phyloP scores from a whole-genome alignment of 2,888 invertebrate genomes.

The Cyclophora albipunctata region DNA sequence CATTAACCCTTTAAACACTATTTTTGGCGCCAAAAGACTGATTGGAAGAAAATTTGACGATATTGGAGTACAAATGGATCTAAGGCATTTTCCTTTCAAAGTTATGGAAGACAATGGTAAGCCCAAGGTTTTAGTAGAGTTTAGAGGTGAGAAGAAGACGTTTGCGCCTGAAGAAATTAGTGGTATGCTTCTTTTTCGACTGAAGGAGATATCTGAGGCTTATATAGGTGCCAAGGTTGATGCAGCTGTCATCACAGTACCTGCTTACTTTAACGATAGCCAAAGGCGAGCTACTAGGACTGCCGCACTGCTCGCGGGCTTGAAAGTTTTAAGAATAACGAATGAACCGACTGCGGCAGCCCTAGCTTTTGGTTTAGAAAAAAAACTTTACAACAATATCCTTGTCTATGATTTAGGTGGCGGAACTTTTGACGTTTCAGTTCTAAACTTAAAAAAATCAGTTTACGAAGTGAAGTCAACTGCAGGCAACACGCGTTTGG shows the following conservation, averaged over 20 bases:
- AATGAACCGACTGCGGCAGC: slow-evolving; percentile 59
- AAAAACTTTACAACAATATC: slow-evolving; percentile 35
- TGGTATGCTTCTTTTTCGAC: slow-evolving; percentile 49
- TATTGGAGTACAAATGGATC: slow-evolving; percentile 44
- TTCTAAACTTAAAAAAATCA: slow-evolving; percentile 37
- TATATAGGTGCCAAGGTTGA: slow-evolving; percentile 40
- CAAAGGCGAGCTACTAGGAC: slow-evolving; percentile 49
- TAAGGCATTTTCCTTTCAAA: slow-evolving; percentile 45
- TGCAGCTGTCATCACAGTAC: slow-evolving; percentile 55
- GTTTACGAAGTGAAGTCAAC: slow-evolving; percentile 49
- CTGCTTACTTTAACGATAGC: slow-evolving; percentile 51
- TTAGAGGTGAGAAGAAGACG: slow-evolving; percentile 34
- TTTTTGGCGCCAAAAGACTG: slow-evolving; percentile 50
- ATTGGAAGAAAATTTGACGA: slow-evolving; percentile 52
- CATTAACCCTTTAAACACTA: slow-evolving; percentile 44
- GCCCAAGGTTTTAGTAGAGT: slow-evolving; percentile 43
- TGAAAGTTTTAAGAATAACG: slow-evolving; percentile 45
- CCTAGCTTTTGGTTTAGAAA: slow-evolving; percentile 45
- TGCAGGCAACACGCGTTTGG: slow-evolving; percentile 42
- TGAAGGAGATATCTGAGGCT: slow-evolving; percentile 48
- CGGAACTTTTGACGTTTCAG: slow-evolving; percentile 52
- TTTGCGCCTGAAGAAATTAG: slow-evolving; percentile 55
- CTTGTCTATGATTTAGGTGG: slow-evolving; percentile 56
- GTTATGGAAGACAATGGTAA: slow-evolving; percentile 48
- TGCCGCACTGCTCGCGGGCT: slow-evolving; percentile 47